Conservation (phyloP, 1,140 invertebrate genomes). For the Lucilia sericata region DNA sequence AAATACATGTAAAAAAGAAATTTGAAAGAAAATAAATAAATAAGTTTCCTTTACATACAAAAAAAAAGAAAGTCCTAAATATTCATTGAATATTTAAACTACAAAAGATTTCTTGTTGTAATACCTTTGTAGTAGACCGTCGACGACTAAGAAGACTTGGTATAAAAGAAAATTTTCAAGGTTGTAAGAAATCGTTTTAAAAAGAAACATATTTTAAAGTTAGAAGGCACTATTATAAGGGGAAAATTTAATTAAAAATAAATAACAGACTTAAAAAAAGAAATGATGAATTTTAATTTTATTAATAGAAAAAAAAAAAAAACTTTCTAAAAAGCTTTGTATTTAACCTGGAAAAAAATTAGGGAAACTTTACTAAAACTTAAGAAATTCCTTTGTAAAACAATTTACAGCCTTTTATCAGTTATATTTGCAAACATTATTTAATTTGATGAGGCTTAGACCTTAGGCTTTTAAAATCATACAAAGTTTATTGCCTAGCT, state of each 20-base stretch:
- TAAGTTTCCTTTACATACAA: too few relatives aligned
- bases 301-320: not conserved
- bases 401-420: too few relatives aligned
- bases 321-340: too few relatives aligned
- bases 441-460: too few relatives aligned
- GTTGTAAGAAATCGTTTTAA: not conserved
- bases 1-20: not conserved
- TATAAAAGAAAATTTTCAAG: not conserved
- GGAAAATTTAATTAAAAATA: not conserved
- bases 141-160: not conserved
- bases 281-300: not conserved
- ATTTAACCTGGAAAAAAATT: too few relatives aligned
- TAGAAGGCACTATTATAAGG: not conserved
- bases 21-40: too few relatives aligned
- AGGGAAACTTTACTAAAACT: too few relatives aligned
- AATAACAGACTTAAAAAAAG: not conserved
- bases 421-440: too few relatives aligned
- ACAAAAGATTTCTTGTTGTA: not conserved
- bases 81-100: conserved; percentile 13
- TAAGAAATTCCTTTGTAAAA: not conserved
- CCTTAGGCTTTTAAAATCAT: too few relatives aligned
- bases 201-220: not conserved
- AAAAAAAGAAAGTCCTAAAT: not conserved
- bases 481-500: too few relatives aligned
- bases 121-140: not conserved